Conservation (phyloP, 2,888 invertebrate species). For the Ichneumon xanthorius region DNA sequence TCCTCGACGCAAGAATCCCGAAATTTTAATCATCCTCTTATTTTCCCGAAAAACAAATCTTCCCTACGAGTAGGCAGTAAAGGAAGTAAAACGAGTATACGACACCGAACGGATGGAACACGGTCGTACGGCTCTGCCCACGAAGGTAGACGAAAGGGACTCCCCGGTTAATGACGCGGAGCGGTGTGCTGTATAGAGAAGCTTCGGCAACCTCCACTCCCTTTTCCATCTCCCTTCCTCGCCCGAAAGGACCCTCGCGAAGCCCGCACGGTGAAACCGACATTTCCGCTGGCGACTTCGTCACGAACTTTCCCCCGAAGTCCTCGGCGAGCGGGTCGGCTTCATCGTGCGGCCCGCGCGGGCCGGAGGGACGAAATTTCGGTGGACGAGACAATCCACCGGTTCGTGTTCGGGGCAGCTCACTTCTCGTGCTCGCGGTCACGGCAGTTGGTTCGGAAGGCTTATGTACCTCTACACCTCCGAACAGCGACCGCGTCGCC, state of each 20-base stretch:
- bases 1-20: too few species aligned
- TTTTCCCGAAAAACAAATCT: too few species aligned
- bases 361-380: constrained; percentile 1
- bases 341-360: background rate
- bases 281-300: background rate
- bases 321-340: background rate
- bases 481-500: constrained; percentile 22
- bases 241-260: background rate
- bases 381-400: constrained; percentile 30
- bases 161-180: constrained; percentile 18
- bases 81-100: background rate
- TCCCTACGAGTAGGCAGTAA: too few species aligned
- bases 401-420: constrained; percentile 18
- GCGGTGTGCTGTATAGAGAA: background rate
- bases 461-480: background rate
- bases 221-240: background rate
- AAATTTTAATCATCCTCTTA: too few species aligned
- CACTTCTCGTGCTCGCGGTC: constrained; percentile 30
- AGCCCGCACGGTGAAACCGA: background rate
- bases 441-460: constrained; percentile 35
- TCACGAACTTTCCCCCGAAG: background rate
- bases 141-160: constrained; percentile 11
- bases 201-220: background rate
- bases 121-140: background rate
- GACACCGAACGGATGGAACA: background rate